Evolutionary conservation across 2,888 invertebrate species (phyloP).

Genomic region (Plemyria rubiginata): DNA sequence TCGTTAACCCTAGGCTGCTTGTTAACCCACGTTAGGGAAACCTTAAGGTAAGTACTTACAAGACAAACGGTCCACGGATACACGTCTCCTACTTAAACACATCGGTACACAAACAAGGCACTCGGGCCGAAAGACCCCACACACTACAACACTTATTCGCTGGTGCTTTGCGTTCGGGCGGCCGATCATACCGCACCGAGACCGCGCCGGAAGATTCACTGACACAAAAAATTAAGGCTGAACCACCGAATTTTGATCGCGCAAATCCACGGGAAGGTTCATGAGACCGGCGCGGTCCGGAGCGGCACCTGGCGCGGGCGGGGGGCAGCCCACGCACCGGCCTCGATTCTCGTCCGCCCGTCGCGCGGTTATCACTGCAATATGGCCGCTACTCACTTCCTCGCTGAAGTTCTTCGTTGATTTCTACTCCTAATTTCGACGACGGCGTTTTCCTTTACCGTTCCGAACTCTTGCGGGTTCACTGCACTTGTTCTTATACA

Average conservation of each 20-base stretch:
- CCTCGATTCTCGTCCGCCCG: conserved; percentile 85
- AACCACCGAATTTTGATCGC: conserved; percentile 82
- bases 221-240: conserved; percentile 75
- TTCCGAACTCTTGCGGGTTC: conserved; percentile 85
- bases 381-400: conserved; percentile 86
- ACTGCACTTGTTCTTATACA: conserved; percentile 85
- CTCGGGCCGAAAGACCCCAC: conserved; percentile 76
- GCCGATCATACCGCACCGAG: conserved; percentile 68
- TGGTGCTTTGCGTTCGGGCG: conserved; percentile 51
- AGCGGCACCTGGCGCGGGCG: conserved; percentile 84
- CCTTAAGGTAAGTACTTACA: conserved; percentile 74
- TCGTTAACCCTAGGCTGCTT: conserved; percentile 23
- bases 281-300: conserved; percentile 87
- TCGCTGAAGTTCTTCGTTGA: conserved; percentile 85
- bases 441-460: conserved; percentile 82
- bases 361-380: conserved; percentile 86
- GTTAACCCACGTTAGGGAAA: conserved; percentile 58
- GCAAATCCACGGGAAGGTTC: conserved; percentile 85
- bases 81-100: conserved; percentile 75
- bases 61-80: conserved; percentile 78
- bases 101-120: conserved; percentile 75
- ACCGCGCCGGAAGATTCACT: conserved; percentile 78
- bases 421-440: conserved; percentile 85
- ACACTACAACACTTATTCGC: conserved; percentile 73
- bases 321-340: conserved; percentile 85